Base-by-base conservation (phyloP, 2,797 vertebrate genomes). In the Bradypodion pumilum region DNA sequence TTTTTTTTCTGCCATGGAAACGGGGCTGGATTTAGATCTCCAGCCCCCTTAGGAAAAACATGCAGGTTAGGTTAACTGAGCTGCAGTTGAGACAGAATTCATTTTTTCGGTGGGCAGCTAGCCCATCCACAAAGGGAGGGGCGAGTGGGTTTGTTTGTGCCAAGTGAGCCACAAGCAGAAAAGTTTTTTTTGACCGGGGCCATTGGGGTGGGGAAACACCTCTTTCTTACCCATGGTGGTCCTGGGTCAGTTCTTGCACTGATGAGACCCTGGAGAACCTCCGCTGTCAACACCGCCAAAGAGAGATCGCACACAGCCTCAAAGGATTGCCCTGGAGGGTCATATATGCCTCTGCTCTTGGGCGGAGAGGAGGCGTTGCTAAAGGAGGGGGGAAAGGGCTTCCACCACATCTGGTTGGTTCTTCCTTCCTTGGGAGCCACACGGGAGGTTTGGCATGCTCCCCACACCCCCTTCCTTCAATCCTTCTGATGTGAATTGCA, bases 201-300 rank as follows among this genome's bases (percentile, higher is more conserved):
- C n/a, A n/a, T n/a, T n/a, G 52, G 21, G 21, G 52, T 6, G 5
- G 13, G 29, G 19, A 23, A 37, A 15, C 16, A 4, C 25, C 1
- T 2, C 25, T 42, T 35, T 35, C 92, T 93, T 89, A 93, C 92
- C 92, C 92, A 93, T 93, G 44, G 4, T 0, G 15, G 63, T 8
- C 37, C 2, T 1, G 1, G 12, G 0, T 35, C 1, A 0, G 10
- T 0, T 29, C 32, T 0, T 35, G 1, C 46, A 52, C 9, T 59
- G 15, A 25, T 7, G 2, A 9, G 44, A 35, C 4, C 60, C 0
- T 4, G 74, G 78, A 42, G 23, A 0, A 0, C 27, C 35, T n/a
- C 63, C 52, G 35, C 27, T 0, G 78, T 29, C 62, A 4, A 66
- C 80, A 9, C 0, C 29, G 37, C 2, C 2, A 1, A 56, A 42